phyloP scores from a whole-genome alignment of 2,797 vertebrate species.

The Brachyrhaphis roseni region DNA sequence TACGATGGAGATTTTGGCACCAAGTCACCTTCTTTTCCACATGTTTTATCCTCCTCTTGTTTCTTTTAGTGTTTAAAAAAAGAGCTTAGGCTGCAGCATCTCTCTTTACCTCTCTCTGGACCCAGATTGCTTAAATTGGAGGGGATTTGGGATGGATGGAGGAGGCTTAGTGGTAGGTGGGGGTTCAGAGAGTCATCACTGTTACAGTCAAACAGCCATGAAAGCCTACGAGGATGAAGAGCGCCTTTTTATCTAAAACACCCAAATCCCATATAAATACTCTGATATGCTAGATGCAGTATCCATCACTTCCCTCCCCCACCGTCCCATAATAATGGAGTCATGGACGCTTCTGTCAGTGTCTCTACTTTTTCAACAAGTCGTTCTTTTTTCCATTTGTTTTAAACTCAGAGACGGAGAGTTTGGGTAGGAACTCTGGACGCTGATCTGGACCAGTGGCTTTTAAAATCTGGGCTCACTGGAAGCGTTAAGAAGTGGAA shows the following conservation, averaged over 20 bases:
- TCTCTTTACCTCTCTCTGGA: conserved; percentile 75
- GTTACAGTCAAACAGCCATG: conserved; percentile 84
- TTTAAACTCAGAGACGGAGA: conserved; percentile 54
- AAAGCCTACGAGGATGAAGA: conserved; percentile 84
- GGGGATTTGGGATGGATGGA: conserved; percentile 85
- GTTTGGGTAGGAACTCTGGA: conserved; percentile 29
- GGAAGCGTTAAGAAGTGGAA: conserved; percentile 53
- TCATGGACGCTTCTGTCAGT: conserved; percentile 57
- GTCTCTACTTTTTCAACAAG: conserved; percentile 43
- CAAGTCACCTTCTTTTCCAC: conserved; percentile 82
- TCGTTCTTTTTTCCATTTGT: conserved; percentile 50
- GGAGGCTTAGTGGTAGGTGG: conserved; percentile 76
- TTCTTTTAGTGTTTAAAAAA: conserved; percentile 77
- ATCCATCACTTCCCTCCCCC: conserved; percentile 32
- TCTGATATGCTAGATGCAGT: conserved; percentile 76
- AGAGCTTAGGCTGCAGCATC: conserved; percentile 83
- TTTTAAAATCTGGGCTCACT: conserved; percentile 45
- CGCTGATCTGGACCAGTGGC: conserved; percentile 46
- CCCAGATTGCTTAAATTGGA: conserved; percentile 84
- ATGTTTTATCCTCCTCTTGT: conserved; percentile 43
- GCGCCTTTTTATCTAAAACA: conserved; percentile 84
- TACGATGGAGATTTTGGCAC: conserved; percentile 80
- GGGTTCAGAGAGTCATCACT: conserved; percentile 77
- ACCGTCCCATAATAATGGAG: conserved; percentile 52
- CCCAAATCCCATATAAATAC: conserved; percentile 87